Evolutionary conservation across 2,888 invertebrate genomes (phyloP), one percentile per base, ranked within the genome.

Genomic region (Gastrophysa polygoni): DNA sequence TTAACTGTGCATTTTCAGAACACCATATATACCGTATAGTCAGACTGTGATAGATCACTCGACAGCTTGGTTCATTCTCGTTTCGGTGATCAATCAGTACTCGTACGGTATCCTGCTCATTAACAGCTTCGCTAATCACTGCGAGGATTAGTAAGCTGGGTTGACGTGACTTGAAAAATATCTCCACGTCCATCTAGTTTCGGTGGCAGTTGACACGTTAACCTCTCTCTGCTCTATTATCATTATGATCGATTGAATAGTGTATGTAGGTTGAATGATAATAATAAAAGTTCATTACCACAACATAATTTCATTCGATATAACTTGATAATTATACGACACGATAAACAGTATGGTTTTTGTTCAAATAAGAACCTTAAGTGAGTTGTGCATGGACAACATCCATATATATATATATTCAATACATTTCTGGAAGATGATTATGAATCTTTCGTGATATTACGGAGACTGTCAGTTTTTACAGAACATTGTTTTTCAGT

Each of bases 11-110:
- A 32, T 32, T 32, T 32, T 32, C 10, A 10, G 16, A 21, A 43
- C 38, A 20, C 21, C 54, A 43, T 24, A n/a, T n/a, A n/a, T n/a
- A n/a, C 28, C 21, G 54, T 43, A 55, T 17, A 32, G 50, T 48
- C 55, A 24, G 52, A 24, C 68, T 78, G 24, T 24, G 78, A 79
- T 79, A 77, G 77, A 79, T 79, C 77, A 78, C 76, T 74, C 73
- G 75, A 76, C 77, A 75, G 72, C 70, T 69, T 66, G 69, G 73
- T 74, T 74, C 71, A 71, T 73, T 71, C 71, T 69, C 63, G 66
- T 71, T 71, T 69, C 63, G 66, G 73, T 69, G 72, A 77, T 77
- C 76, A 75, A 77, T 77, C 77, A 77, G 73, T 69, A 69, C 74
- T 69, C 52, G 60, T 51, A 69, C 69, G 63, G 68, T 66, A 71